Conservation (phyloP, 2,113 vertebrate species). For the Equus quagga region DNA sequence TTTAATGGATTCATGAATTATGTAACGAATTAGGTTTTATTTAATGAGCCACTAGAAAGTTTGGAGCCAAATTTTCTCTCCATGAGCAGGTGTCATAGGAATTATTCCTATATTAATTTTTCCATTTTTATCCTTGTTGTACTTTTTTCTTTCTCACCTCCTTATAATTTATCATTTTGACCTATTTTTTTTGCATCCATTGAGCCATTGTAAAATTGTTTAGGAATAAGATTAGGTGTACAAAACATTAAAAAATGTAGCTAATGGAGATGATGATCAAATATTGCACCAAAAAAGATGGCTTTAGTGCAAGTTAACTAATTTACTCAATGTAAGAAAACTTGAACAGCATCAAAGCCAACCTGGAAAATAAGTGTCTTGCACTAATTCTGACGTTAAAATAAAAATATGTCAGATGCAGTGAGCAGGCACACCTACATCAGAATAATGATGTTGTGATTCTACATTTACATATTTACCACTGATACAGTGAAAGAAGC, state of each 20-base stretch:
- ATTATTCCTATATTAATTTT: background rate
- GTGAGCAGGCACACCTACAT: background rate
- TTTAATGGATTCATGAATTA: constrained; percentile 44
- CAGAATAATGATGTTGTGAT: background rate
- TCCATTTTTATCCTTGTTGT: background rate
- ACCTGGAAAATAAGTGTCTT: background rate
- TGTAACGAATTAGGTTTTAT: constrained; percentile 32
- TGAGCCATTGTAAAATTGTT: background rate
- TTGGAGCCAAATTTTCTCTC: background rate
- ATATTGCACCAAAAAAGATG: background rate
- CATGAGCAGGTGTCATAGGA: background rate
- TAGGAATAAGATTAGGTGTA: background rate
- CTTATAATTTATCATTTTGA: background rate
- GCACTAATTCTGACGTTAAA: background rate
- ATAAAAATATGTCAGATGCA: background rate
- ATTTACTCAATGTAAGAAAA: background rate
- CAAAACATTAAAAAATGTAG: background rate
- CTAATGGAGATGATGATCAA: background rate
- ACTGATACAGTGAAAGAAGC: background rate
- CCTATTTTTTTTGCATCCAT: background rate
- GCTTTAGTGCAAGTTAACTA: background rate
- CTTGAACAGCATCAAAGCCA: background rate
- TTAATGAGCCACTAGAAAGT: constrained; percentile 18
- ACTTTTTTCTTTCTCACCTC: background rate
- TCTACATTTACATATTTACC: background rate